Base-by-base conservation (phyloP, 2,888 invertebrate genomes). In the Zhengitettix transpicula region DNA sequence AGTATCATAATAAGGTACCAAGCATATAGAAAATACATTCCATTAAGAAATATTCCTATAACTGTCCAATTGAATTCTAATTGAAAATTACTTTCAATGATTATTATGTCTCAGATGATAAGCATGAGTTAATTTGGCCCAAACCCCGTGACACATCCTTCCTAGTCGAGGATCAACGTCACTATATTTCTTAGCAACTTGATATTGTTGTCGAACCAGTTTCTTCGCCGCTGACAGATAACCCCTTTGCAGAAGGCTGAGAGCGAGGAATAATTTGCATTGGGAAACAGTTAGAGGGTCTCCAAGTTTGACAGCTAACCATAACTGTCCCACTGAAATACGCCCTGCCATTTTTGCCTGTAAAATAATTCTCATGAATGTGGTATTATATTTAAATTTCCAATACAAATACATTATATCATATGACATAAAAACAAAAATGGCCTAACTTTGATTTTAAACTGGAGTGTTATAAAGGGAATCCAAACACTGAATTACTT, bases 271-370 rank as follows among this genome's bases (percentile, higher is more conserved):
- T 0, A 98, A 78, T 67, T 82, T 82, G 71, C 97, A 96, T 60
- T 94, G 80, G 0, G 89, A 82, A 51, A 87, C 83, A 56, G 90
- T 74, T 44, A 82, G 78, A 0, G 91, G 89, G 74, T 97, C 94
- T 0, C 88, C 89, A 52, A 94, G 76, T 68, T 84, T 80, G 63
- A 84, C 69, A 0, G 95, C 94, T 40, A 97, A 75, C 68, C 79
- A 79, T 63, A 95, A 79, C 71, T 98, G 97, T 63, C 85, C 79
- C 16, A 84, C 58, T 12, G 96, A 94, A 71, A 95, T 94, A 70
- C 83, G 82, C 0, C 91, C 93, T 42, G 97, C 97, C 68, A 85
- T 85, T 68, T 86, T 80, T 14, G 96, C 95, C 90, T 90, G 71
- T 16, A 71, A 73, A 66, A 63, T 63, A n/a, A 28, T 28, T 28